Conservation (phyloP, 1,140 invertebrate species). For the Cydia splendana region DNA sequence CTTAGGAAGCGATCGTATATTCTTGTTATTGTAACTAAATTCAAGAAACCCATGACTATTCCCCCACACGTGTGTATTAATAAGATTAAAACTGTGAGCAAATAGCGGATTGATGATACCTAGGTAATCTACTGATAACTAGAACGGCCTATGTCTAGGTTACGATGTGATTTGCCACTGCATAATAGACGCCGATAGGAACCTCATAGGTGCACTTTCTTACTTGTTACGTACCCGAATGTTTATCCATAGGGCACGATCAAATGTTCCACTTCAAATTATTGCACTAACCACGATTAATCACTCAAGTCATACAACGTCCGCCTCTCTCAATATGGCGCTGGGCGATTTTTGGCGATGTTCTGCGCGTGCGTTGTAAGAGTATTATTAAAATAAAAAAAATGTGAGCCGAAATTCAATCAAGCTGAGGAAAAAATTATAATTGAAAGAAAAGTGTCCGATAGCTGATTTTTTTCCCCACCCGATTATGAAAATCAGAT, state of each 20-base stretch:
- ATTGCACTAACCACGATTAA: slow-evolving; percentile 79
- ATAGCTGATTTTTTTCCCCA: slow-evolving; percentile 49
- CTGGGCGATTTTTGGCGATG: slow-evolving; percentile 79
- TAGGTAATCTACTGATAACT: slow-evolving; percentile 80
- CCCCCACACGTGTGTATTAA: slow-evolving; percentile 78
- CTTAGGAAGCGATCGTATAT: slow-evolving; percentile 77
- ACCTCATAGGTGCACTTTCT: slow-evolving; percentile 62
- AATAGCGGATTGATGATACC: slow-evolving; percentile 79
- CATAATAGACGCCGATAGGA: slow-evolving; percentile 53
- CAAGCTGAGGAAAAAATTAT: slow-evolving; percentile 48
- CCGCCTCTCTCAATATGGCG: slow-evolving; percentile 81
- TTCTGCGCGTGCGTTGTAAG: slow-evolving; percentile 79
- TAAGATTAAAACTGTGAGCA: slow-evolving; percentile 80
- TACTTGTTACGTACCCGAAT: slow-evolving; percentile 78
- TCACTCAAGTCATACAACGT: slow-evolving; percentile 80
- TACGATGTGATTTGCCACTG: slow-evolving; percentile 71
- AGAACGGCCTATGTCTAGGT: slow-evolving; percentile 80
- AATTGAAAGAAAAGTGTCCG: slow-evolving; percentile 44
- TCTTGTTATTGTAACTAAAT: slow-evolving; percentile 80
- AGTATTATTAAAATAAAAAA: slow-evolving; percentile 73
- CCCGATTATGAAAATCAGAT: slow-evolving; percentile 54
- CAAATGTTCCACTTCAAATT: slow-evolving; percentile 78
- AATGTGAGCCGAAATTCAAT: slow-evolving; percentile 51
- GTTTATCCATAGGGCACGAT: slow-evolving; percentile 80
- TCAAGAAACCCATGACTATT: slow-evolving; percentile 80